phyloP scores from a whole-genome alignment of 2,888 invertebrate genomes.

The Deilephila elpenor region DNA sequence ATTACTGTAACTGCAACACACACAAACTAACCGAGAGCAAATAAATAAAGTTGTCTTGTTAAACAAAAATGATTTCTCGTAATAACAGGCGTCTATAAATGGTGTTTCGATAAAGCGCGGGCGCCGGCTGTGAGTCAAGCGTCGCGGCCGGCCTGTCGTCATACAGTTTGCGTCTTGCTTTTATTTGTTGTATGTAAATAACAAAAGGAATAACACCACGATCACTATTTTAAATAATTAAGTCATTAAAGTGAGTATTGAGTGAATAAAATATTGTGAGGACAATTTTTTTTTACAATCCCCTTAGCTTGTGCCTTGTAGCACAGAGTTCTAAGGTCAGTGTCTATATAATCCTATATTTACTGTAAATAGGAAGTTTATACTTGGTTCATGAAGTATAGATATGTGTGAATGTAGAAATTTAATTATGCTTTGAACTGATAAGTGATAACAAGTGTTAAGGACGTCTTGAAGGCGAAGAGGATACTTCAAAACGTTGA shows the following conservation, averaged over 20 bases:
- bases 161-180: conserved; percentile 44
- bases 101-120: conserved; percentile 60
- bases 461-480: neutral
- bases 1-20: neutral
- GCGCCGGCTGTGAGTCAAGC: conserved; percentile 61
- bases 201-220: neutral
- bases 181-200: conserved; percentile 35
- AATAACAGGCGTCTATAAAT: conserved; percentile 54
- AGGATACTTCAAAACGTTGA: no score
- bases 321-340: no score
- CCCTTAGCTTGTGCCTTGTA: no score
- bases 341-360: no score
- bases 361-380: no score
- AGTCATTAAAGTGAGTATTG: neutral
- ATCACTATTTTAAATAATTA: neutral
- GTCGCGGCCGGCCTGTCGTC: conserved; percentile 48
- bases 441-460: neutral
- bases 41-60: conserved; percentile 7
- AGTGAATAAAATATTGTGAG: neutral
- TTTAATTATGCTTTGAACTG: neutral
- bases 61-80: conserved; percentile 18
- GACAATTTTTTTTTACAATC: no score
- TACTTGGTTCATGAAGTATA: neutral
- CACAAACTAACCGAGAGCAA: neutral
- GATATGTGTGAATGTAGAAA: neutral